Percentiles rank a stretch among this genome's conserved stretches.
These are phyloP conservation scores for Calosoma granatense DNA, from an alignment of 1,140 invertebrate genomes.

Conservation along the genomic window DNA sequence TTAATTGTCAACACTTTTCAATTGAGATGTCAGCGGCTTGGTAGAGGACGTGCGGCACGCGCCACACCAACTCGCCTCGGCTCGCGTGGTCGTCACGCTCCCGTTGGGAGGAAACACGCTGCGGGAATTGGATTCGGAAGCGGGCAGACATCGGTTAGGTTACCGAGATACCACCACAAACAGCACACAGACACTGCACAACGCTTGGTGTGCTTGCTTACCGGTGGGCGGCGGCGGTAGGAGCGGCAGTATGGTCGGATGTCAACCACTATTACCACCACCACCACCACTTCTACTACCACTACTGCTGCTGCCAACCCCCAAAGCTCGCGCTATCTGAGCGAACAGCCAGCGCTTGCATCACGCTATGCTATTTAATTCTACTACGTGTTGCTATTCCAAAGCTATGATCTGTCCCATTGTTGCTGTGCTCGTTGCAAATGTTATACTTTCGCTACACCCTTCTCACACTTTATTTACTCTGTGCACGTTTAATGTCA, in stretches of 20 bases:
- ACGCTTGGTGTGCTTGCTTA: conserved; percentile 23
- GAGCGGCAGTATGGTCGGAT: too few species aligned
- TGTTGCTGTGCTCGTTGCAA: not conserved
- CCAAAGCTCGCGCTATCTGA: too few species aligned
- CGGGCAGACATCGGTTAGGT: conserved; percentile 22
- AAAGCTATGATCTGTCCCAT: not conserved
- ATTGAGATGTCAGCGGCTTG: conserved; percentile 1
- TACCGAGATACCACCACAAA: conserved; percentile 5
- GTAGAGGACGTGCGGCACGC: not conserved
- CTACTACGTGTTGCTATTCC: not conserved
- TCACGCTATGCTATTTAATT: not conserved
- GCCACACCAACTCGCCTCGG: not conserved
- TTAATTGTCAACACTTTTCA: conserved; percentile 8
- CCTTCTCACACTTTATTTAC: not conserved
- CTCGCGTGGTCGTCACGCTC: not conserved
- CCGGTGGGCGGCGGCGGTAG: conserved; percentile 15
- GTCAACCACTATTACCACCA: conserved; percentile 17
- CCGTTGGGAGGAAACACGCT: conserved; percentile 18
- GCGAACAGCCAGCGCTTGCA: not conserved
- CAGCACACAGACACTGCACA: conserved; percentile 16
- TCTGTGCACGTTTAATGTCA: not conserved
- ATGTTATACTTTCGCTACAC: not conserved
- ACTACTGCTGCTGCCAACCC: too few species aligned
- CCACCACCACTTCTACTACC: conserved; percentile 16
- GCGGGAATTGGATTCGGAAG: conserved; percentile 24